Evolutionary conservation across 1,140 invertebrate genomes (phyloP), one percentile per base, ranked within the genome.

Genomic region (Calliopsis andreniformis): DNA sequence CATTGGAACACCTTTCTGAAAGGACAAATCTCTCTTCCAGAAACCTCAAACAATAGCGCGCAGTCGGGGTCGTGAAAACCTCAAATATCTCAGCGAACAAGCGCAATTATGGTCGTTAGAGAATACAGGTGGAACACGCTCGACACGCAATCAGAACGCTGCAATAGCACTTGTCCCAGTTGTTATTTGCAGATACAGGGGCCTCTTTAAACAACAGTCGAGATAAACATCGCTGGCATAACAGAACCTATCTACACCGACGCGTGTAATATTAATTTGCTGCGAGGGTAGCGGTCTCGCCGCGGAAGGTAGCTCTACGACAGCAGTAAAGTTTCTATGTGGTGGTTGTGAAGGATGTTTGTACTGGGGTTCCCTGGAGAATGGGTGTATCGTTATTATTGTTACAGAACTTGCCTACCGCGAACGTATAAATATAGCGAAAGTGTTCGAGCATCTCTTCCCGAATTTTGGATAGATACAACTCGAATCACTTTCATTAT

Each of bases 191-290:
- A n/a, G 32, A 35, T 58, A 12, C 32, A 32, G 18, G 7, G 55
- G 20, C 16, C 55, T 20, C 10, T 18, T 35, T 35, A 58, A 58
- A 58, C 51, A 55, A 55, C 55, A 35, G 12, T 18, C 32, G 30
- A 35, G 55, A 58, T 58, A 58, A 58, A 58, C 55, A 35, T 58
- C 30, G 32, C 55, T 35, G 30, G 30, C 28, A 58, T 58, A 58
- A 58, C 18, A 58, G 18, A 58, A 20, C 32, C 55, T 58, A 20
- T 58, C 28, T 20, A 58, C 35, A 58, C 55, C 8, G 35, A n/a
- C 30, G 4, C 32, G 18, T 58, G 30, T n/a, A 16, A 58, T 58
- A n/a, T 58, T 58, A 58, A 58, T 58, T 58, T 58, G n/a, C 30
- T 28, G 55, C 2, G 35, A 16, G 8, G 18, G 18, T 16, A n/a